Conservation (phyloP, 2,797 vertebrate species). For the Hyperoplus lanceolatus region DNA sequence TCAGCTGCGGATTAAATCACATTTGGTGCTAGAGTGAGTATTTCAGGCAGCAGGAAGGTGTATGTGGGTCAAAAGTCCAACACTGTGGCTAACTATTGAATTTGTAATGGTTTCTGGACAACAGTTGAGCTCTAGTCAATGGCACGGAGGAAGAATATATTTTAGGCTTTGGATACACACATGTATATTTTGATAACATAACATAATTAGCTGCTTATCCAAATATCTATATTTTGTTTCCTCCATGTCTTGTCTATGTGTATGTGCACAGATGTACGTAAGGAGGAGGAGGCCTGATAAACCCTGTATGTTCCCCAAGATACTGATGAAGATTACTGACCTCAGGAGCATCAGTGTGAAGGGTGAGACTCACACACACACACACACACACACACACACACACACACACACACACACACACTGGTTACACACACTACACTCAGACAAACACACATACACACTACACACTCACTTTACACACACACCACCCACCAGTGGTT, state of each 20-base stretch:
- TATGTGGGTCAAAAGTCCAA: not conserved
- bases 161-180: not conserved
- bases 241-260: not conserved
- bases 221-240: not conserved
- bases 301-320: conserved; percentile 99
- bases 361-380: conserved; percentile 84
- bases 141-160: not conserved
- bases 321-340: conserved; percentile 99
- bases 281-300: conserved; percentile 95
- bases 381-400: too few relatives aligned
- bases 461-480: not conserved
- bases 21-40: not conserved
- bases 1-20: not conserved
- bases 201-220: not conserved
- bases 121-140: not conserved
- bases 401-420: not conserved
- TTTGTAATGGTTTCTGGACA: not conserved
- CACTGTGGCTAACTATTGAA: not conserved
- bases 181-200: not conserved
- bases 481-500: not conserved
- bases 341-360: conserved; percentile 97
- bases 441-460: not conserved
- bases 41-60: not conserved
- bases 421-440: not conserved
- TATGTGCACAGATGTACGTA: conserved; percentile 87